A percentile compares a stretch with the other conserved stretches of the same genome.
Conservation (phyloP, 1,140 invertebrate genomes). For the Pseudomyrmex pallidus region DNA sequence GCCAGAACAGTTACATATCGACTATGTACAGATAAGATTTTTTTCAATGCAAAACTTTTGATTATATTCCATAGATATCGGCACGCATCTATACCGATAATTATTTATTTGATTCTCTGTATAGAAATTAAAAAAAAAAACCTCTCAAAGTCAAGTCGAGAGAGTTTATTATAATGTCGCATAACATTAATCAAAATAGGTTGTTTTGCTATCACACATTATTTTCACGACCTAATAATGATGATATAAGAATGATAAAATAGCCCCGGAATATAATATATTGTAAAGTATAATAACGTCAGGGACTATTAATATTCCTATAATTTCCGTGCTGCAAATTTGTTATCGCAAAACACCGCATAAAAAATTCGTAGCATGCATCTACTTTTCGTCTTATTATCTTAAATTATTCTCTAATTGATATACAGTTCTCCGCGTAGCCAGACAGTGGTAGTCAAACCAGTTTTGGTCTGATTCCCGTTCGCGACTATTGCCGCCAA, state of each 20-base stretch:
- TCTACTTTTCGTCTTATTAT: slow-evolving; percentile 31
- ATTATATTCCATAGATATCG: neutral
- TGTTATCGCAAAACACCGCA: slow-evolving; percentile 27
- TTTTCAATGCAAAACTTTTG: neutral
- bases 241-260: too few species aligned
- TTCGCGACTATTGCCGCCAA: slow-evolving; percentile 10
- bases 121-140: neutral
- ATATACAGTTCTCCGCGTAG: slow-evolving; percentile 21
- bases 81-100: too few species aligned
- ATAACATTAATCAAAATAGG: slow-evolving; percentile 23
- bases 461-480: slow-evolving; percentile 40
- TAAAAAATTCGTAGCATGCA: slow-evolving; percentile 19
- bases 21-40: neutral
- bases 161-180: neutral
- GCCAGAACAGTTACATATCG: neutral
- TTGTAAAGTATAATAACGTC: slow-evolving; percentile 15
- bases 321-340: slow-evolving; percentile 30
- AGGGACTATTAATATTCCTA: slow-evolving; percentile 35
- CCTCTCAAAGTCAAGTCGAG: slow-evolving; percentile 9
- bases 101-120: too few species aligned
- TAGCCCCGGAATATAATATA: neutral
- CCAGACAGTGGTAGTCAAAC: slow-evolving; percentile 11
- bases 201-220: neutral
- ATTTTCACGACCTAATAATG: neutral
- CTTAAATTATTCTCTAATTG: slow-evolving; percentile 49